Evolutionary conservation across 2,113 vertebrate species (phyloP).

Genomic region (Pomatorhinus ruficollis): DNA sequence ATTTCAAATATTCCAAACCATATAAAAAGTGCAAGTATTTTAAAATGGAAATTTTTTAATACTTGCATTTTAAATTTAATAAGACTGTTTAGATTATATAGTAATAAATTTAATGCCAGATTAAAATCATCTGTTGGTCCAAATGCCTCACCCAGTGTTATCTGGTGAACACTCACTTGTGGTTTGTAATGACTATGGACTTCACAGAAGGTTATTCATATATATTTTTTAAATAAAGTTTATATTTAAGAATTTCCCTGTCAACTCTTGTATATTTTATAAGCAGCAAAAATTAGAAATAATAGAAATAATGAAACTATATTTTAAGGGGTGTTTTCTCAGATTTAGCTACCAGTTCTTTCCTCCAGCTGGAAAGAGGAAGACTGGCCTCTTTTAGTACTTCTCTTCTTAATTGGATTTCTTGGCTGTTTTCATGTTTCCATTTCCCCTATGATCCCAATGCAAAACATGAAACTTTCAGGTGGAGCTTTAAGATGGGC

Average conservation of each 20-base stretch:
- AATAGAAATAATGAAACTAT: neutral
- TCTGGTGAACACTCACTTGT: neutral
- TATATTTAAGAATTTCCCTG: neutral
- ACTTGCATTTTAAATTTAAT: neutral
- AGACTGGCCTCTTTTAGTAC: neutral
- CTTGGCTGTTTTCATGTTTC: neutral
- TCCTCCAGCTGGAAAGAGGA: neutral
- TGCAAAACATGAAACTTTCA: neutral
- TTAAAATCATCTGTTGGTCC: neutral
- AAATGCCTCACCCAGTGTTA: neutral
- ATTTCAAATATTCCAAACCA: neutral
- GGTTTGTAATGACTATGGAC: neutral
- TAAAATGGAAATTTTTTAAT: neutral
- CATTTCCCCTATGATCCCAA: neutral
- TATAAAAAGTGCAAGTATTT: neutral
- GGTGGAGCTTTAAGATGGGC: neutral
- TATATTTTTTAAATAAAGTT: neutral
- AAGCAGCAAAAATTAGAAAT: neutral
- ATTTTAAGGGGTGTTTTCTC: neutral
- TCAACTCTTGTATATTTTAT: neutral
- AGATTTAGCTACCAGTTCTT: neutral
- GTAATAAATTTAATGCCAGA: neutral
- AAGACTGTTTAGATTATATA: neutral
- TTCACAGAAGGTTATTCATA: neutral
- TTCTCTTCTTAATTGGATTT: neutral